Evolutionary conservation across 2,113 vertebrate species (phyloP).

Genomic region (Entelurus aequoreus): DNA sequence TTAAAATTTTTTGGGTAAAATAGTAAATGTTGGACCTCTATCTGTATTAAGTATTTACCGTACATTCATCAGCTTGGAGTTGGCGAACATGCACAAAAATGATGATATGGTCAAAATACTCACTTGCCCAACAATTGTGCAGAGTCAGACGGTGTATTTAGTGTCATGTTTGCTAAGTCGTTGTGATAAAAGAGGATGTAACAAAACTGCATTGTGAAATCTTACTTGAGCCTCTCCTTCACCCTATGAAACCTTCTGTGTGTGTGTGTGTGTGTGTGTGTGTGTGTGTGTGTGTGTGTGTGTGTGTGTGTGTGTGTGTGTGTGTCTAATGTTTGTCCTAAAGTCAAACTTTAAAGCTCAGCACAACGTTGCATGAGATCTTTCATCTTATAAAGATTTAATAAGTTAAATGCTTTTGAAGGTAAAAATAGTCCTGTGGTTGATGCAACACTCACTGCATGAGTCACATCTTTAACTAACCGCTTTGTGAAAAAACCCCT

Average conservation of each 20-base stretch:
- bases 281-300: neutral
- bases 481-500: neutral
- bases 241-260: too few species aligned
- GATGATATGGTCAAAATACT: too few species aligned
- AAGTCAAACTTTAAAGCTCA: neutral
- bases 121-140: neutral
- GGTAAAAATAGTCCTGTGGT: conserved; percentile 2
- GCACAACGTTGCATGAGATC: neutral
- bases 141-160: neutral
- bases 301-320: neutral
- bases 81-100: too few species aligned
- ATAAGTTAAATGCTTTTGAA: neutral
- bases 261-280: neutral
- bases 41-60: too few species aligned
- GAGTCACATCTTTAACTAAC: neutral
- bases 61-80: too few species aligned
- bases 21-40: too few species aligned
- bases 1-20: too few species aligned
- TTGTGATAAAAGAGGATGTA: conserved; percentile 52
- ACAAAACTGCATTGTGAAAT: conserved; percentile 13
- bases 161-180: conserved; percentile 37
- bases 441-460: neutral
- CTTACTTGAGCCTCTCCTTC: neutral
- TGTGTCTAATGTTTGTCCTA: neutral
- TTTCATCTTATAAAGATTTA: conserved; percentile 1